Percentiles rank a stretch among this genome's conserved stretches.
phyloP scores from a whole-genome alignment of 2,888 invertebrate genomes.

The Melieria omissa region DNA sequence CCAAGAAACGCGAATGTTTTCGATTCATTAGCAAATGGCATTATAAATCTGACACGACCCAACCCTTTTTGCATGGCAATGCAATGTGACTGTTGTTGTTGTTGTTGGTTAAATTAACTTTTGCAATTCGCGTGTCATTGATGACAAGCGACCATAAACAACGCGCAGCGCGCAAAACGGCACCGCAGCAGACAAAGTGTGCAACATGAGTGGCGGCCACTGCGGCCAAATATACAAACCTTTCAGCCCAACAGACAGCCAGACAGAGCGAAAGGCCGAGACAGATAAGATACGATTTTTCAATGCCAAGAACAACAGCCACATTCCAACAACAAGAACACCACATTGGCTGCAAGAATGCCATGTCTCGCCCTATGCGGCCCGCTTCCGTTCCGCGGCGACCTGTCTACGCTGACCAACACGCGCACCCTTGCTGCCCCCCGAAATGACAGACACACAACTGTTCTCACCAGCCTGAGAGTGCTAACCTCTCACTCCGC shows the following conservation, averaged over 20 bases:
- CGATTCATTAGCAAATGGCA: conserved; percentile 30
- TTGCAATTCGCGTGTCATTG: conserved; percentile 52
- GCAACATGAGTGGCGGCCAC: conserved; percentile 6
- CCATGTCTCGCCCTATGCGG: too few species aligned
- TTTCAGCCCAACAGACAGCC: conserved; percentile 1
- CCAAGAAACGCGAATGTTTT: neutral
- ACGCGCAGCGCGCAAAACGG: conserved; percentile 18
- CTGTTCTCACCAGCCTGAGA: too few species aligned
- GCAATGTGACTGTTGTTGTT: conserved; percentile 12
- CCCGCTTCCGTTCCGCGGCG: too few species aligned
- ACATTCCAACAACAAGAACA: neutral
- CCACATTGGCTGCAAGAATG: too few species aligned
- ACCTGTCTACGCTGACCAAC: too few species aligned
- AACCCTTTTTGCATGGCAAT: conserved; percentile 35
- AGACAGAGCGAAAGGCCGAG: neutral
- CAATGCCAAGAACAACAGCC: conserved; percentile 50
- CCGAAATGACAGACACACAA: too few species aligned
- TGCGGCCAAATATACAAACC: neutral
- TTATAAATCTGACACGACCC: conserved; percentile 35
- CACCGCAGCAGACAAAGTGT: conserved; percentile 13
- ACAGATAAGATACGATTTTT: conserved; percentile 43
- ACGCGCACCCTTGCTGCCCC: too few species aligned
- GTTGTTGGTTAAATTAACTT: conserved; percentile 48
- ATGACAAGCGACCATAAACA: conserved; percentile 43
- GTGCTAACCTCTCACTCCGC: too few species aligned